These are phyloP conservation scores for Rhabdornis inornatus DNA, from an alignment of 2,113 vertebrate species.

Conservation along the genomic window DNA sequence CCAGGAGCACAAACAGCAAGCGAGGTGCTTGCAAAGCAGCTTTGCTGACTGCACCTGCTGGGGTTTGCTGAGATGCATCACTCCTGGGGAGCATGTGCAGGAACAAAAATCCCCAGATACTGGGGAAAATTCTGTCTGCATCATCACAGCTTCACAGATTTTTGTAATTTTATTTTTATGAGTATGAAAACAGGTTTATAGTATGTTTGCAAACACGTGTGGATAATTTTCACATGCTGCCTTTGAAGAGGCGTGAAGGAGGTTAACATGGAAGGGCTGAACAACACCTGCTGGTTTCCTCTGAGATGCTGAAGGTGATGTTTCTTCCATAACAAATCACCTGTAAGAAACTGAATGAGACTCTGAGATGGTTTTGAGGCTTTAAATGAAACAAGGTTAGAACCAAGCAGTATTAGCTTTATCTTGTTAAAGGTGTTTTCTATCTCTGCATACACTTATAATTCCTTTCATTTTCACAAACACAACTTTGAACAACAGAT, in stretches of 20 bases:
- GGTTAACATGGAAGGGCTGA: background rate
- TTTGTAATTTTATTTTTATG: background rate
- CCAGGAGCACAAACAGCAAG: background rate
- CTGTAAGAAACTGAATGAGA: background rate
- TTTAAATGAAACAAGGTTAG: background rate
- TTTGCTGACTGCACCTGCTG: background rate
- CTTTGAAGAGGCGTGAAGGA: background rate
- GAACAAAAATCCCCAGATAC: background rate
- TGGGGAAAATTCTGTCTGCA: background rate
- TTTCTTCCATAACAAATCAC: background rate
- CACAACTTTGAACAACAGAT: background rate
- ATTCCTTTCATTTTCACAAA: background rate
- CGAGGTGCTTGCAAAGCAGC: background rate
- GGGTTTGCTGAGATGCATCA: fast-evolving
- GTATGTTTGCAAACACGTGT: background rate
- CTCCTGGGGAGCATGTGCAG: background rate
- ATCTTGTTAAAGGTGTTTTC: background rate
- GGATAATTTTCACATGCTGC: background rate
- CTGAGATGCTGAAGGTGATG: background rate
- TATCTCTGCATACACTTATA: background rate
- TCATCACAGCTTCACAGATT: background rate
- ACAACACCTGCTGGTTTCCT: background rate
- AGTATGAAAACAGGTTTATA: background rate
- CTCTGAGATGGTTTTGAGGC: background rate
- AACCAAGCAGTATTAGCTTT: background rate